Evolutionary conservation across 2,888 invertebrate genomes (phyloP).

Genomic region (Scaptomyza parva): DNA sequence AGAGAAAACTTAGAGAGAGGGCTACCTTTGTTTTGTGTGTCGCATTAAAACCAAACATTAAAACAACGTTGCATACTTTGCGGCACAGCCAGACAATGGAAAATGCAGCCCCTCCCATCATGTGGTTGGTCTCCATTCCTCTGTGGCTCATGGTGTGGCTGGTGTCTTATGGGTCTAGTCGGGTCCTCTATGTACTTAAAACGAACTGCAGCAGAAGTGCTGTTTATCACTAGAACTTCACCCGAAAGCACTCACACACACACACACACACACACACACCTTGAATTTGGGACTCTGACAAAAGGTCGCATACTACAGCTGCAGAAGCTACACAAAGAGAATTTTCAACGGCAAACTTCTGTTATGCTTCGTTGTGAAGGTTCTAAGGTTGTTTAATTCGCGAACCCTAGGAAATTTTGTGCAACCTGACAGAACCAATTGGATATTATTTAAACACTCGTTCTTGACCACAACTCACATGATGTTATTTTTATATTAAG

Average conservation of each 20-base stretch:
- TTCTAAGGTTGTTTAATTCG: not conserved
- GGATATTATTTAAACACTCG: not conserved
- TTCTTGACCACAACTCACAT: not conserved
- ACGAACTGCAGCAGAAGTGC: constrained; percentile 37
- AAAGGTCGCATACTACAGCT: too few species aligned
- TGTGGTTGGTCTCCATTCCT: not conserved
- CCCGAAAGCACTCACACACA: constrained; percentile 29
- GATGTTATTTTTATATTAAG: not conserved
- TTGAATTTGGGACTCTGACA: too few species aligned
- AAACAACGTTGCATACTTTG: constrained; percentile 75
- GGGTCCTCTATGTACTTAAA: constrained; percentile 12
- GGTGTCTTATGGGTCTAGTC: constrained; percentile 12
- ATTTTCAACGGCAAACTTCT: not conserved
- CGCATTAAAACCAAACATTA: constrained; percentile 53
- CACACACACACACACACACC: not conserved
- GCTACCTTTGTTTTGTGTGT: constrained; percentile 19
- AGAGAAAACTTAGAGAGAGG: not conserved
- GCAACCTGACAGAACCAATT: not conserved
- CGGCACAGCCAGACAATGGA: constrained; percentile 62
- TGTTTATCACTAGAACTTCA: constrained; percentile 29
- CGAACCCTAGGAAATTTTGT: too few species aligned
- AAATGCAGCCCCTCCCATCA: not conserved
- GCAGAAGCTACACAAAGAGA: constrained; percentile 23
- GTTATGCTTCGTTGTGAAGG: not conserved
- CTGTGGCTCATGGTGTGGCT: not conserved